Evolutionary conservation across 2,888 invertebrate species (phyloP).

Genomic region (Cynaeus angustus): DNA sequence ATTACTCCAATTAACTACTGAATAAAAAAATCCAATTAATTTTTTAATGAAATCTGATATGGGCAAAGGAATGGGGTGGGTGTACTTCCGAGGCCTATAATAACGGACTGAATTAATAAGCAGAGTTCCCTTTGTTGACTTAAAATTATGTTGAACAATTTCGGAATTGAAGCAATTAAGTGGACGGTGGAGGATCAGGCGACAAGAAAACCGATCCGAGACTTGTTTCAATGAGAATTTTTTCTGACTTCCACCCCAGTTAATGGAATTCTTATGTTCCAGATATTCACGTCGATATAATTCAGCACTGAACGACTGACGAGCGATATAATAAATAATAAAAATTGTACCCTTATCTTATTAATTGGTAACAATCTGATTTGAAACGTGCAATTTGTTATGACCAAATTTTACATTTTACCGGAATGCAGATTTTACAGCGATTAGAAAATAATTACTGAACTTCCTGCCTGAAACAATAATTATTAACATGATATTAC

Average conservation of each 20-base stretch:
- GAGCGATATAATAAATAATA: background rate
- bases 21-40: constrained; percentile 47
- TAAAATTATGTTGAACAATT: constrained; percentile 31
- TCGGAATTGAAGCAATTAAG: constrained; percentile 30
- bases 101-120: constrained; percentile 27
- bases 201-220: constrained; percentile 20
- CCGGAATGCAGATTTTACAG: background rate
- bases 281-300: constrained; percentile 2
- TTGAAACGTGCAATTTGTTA: background rate
- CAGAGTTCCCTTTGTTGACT: constrained; percentile 30
- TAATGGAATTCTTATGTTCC: constrained; percentile 13
- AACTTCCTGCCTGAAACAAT: background rate
- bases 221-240: constrained; percentile 10
- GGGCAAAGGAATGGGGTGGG: constrained; percentile 30
- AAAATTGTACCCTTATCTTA: no score
- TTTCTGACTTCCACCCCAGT: constrained; percentile 7
- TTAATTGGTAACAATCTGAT: no score
- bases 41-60: constrained; percentile 50
- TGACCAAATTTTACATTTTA: background rate
- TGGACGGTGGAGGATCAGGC: constrained; percentile 9
- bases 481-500: background rate
- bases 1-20: constrained; percentile 44
- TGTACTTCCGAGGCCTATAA: constrained; percentile 66
- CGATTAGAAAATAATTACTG: background rate
- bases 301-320: constrained; percentile 2